Base-by-base conservation (phyloP, 1,140 invertebrate genomes). In the Papilio polytes region DNA sequence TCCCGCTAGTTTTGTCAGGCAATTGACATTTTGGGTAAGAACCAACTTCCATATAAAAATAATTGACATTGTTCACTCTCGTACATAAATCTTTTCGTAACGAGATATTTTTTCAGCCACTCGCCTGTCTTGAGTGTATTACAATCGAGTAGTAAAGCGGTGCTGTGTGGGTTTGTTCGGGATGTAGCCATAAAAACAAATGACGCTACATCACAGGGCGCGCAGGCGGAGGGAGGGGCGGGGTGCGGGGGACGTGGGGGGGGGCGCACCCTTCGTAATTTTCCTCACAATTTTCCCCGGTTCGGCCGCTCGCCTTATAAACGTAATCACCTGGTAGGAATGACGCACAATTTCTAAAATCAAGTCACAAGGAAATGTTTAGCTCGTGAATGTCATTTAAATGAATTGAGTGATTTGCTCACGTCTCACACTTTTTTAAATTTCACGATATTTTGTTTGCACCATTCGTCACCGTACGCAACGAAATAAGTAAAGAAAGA, bases 271-370 rank as follows among this genome's bases (percentile, higher is more conserved):
- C 73, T 51, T 20, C 13, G 22, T 76, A 53, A 76, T 51, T 76
- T 15, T 76, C 48, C 44, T 76, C 74, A 46, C 46, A 31, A 51
- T 76, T 13, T 46, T 76, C 22, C 46, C 46, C 13, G 48, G 53
- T 41, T 41, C 18, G 6, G 53, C n/a, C 44, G 74, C 13, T 53
- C 74, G 48, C 10, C 22, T 51, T 76, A 76, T 51, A 53, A 48
- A 76, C 46, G 74, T 76, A 76, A 76, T 76, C 44, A 76, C 74
- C 74, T 53, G 74, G 74, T 46, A 46, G 10, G 74, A 76, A 3
- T 51, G n/a, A 56, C 18, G 13, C 44, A 10, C 8, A 76, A 76
- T 46, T 76, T 76, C 22, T 51, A 13, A 76, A 46, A 51, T 76
- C 22, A 22, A 44, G 48, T 22, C 41, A 26, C 74, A 15, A 22